Conservation (phyloP, 2,888 invertebrate species). For the Hirtodrosophila cameraria region DNA sequence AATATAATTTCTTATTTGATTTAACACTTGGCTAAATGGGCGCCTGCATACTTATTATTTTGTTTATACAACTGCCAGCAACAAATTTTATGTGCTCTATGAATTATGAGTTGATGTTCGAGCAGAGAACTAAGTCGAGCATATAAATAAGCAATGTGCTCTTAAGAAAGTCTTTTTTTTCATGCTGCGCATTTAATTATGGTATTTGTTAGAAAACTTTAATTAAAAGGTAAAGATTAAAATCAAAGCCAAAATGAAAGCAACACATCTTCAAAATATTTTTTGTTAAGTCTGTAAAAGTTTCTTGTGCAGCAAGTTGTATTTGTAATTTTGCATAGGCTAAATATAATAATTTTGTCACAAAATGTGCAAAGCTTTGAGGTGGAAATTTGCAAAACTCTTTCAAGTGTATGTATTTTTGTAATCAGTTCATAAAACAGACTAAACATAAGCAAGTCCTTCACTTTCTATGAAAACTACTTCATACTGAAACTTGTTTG, state of each 20-base stretch:
- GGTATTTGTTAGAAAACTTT: constrained; percentile 9
- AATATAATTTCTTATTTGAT: constrained; percentile 64
- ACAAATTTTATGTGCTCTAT: constrained; percentile 44
- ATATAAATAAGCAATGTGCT: constrained; percentile 23
- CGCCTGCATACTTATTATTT: constrained; percentile 30
- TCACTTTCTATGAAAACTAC: too few relatives aligned
- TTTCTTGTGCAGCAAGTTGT: too few relatives aligned
- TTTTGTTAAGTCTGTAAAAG: too few relatives aligned
- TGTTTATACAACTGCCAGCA: constrained; percentile 32
- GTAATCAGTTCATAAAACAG: too few relatives aligned
- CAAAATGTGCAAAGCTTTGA: background rate
- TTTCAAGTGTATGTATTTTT: too few relatives aligned
- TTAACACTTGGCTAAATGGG: constrained; percentile 48
- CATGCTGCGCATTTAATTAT: background rate
- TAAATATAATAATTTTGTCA: too few relatives aligned
- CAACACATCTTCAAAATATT: too few relatives aligned
- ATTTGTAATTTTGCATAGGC: too few relatives aligned
- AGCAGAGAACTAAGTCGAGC: background rate
- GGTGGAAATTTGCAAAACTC: too few relatives aligned
- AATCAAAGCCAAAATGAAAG: background rate
- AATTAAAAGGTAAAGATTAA: background rate
- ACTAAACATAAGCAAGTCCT: too few relatives aligned
- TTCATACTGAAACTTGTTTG: too few relatives aligned
- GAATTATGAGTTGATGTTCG: constrained; percentile 30
- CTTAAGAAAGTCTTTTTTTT: background rate